Percentiles rank a stretch among this genome's conserved stretches.
Conservation (phyloP, 2,888 invertebrate genomes). For the Drosophila helvetica region DNA sequence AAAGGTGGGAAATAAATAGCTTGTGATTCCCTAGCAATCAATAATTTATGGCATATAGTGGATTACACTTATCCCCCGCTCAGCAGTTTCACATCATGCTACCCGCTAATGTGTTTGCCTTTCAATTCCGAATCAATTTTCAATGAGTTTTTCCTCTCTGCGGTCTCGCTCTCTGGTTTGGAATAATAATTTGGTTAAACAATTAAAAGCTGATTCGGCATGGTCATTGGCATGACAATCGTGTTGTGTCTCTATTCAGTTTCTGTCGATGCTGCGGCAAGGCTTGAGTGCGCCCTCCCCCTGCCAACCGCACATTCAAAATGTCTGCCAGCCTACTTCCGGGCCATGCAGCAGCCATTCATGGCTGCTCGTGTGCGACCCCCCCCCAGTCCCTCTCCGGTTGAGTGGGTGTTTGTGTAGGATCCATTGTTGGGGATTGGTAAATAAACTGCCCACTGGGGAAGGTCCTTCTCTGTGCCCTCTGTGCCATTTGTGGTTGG, state of each 20-base stretch:
- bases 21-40: not conserved
- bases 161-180: not conserved
- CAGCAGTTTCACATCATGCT: not conserved
- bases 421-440: conserved; percentile 15
- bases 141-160: not conserved
- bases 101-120: too few relatives aligned
- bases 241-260: conserved; percentile 17
- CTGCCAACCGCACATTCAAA: conserved; percentile 37
- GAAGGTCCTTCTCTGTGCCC: not conserved
- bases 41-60: too few relatives aligned
- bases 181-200: not conserved
- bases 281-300: not conserved
- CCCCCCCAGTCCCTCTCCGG: not conserved
- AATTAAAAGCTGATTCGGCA: conserved; percentile 26
- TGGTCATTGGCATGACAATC: conserved; percentile 29
- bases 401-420: not conserved
- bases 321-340: conserved; percentile 37
- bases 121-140: too few relatives aligned
- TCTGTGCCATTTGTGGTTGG: conserved; percentile 15
- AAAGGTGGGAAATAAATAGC: not conserved
- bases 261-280: conserved; percentile 18
- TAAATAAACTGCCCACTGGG: conserved; percentile 41
- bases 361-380: not conserved
- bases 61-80: too few relatives aligned
- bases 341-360: conserved; percentile 20